A percentile compares a stretch with the other conserved stretches of the same genome.
Evolutionary conservation across 2,113 vertebrate genomes (phyloP).

Genomic region (Lophius piscatorius): DNA sequence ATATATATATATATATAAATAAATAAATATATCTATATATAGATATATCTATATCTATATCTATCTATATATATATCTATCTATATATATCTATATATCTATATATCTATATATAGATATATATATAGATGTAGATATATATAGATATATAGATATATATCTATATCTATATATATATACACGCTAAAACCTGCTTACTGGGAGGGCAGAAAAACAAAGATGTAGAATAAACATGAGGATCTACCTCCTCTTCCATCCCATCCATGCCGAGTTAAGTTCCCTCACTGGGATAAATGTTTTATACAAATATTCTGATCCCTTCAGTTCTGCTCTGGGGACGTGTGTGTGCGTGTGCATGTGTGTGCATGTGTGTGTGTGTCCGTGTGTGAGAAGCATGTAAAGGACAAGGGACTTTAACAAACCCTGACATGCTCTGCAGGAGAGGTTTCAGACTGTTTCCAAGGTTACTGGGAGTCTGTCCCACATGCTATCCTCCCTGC

Average conservation of each 20-base stretch:
- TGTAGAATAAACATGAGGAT: slow-evolving; percentile 75
- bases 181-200: slow-evolving; percentile 27
- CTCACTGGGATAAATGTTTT: slow-evolving; percentile 60
- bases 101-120: no score
- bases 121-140: no score
- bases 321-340: slow-evolving; percentile 51
- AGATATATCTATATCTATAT: no score
- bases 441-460: slow-evolving; percentile 81
- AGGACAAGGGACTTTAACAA: slow-evolving; percentile 76
- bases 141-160: no score
- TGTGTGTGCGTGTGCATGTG: slow-evolving; percentile 75
- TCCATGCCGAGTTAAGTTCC: slow-evolving; percentile 56
- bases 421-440: slow-evolving; percentile 79
- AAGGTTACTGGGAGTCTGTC: slow-evolving; percentile 83
- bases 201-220: slow-evolving; percentile 27
- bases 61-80: no score
- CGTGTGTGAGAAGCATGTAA: no score
- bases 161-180: no score
- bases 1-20: no score
- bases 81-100: no score
- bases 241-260: slow-evolving; percentile 50
- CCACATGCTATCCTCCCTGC: slow-evolving; percentile 80
- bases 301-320: slow-evolving; percentile 66
- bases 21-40: no score
- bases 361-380: no score